Conservation (phyloP, 2,888 invertebrate genomes). For the Aphelenchoides bicaudatus region DNA sequence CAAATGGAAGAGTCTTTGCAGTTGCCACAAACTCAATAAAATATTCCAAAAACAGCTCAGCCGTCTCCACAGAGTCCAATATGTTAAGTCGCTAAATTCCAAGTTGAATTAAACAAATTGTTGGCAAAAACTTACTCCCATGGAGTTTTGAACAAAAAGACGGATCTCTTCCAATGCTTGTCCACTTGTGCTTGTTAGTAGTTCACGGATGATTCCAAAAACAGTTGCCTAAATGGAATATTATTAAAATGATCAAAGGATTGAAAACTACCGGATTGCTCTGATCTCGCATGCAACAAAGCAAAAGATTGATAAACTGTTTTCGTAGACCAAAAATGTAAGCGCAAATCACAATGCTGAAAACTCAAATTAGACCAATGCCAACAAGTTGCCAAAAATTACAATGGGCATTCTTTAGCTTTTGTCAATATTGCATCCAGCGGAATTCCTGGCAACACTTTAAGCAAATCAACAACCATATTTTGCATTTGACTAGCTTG, state of each 20-base stretch:
- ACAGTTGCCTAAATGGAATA: background rate
- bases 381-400: background rate
- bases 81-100: slow-evolving; percentile 26
- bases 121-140: slow-evolving; percentile 13
- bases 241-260: background rate
- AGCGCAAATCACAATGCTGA: slow-evolving; percentile 34
- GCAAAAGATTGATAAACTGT: slow-evolving; percentile 28
- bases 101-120: background rate
- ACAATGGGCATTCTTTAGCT: slow-evolving; percentile 25
- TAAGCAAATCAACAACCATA: slow-evolving; percentile 25
- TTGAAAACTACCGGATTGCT: background rate
- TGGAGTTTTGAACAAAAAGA: background rate
- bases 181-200: background rate
- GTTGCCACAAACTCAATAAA: slow-evolving; percentile 29
- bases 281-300: slow-evolving; percentile 29
- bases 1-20: slow-evolving; percentile 28
- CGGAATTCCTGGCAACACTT: slow-evolving; percentile 25
- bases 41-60: slow-evolving; percentile 37
- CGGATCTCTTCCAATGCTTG: background rate
- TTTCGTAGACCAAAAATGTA: slow-evolving; percentile 33
- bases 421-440: slow-evolving; percentile 32
- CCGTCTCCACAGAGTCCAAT: slow-evolving; percentile 29
- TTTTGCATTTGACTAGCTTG: slow-evolving; percentile 3
- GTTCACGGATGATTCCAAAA: slow-evolving; percentile 15
- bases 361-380: slow-evolving; percentile 2